phyloP scores from a whole-genome alignment of 2,888 invertebrate species.

The Eledona agricola region DNA sequence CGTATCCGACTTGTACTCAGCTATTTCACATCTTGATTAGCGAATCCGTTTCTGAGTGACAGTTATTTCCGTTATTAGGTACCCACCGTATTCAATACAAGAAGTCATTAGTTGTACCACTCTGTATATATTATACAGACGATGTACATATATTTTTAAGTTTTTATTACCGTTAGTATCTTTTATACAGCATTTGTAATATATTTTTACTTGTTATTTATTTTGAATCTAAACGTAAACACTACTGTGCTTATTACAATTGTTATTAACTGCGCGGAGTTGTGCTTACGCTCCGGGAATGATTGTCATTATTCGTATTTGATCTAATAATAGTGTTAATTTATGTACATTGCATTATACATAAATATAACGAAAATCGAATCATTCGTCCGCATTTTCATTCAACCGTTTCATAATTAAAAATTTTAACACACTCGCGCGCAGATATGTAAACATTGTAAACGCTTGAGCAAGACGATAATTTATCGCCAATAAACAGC shows the following conservation, averaged over 20 bases:
- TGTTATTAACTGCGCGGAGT: conserved; percentile 57
- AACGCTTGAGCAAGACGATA: conserved; percentile 8
- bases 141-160: conserved; percentile 52
- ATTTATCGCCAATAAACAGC: conserved; percentile 12
- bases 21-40: conserved; percentile 55
- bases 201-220: conserved; percentile 61
- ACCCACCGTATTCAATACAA: conserved; percentile 8
- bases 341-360: conserved; percentile 62
- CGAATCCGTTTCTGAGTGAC: conserved; percentile 50
- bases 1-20: conserved; percentile 46
- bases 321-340: conserved; percentile 62
- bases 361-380: conserved; percentile 60
- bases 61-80: conserved; percentile 30
- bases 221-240: conserved; percentile 57
- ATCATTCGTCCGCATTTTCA: conserved; percentile 32
- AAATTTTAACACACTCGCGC: too few species aligned
- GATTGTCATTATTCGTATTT: conserved; percentile 63
- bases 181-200: conserved; percentile 61
- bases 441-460: too few species aligned
- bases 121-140: conserved; percentile 33
- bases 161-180: conserved; percentile 59
- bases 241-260: conserved; percentile 49
- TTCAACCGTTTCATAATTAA: too few species aligned
- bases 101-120: conserved; percentile 31
- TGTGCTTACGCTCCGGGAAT: conserved; percentile 57